Percentiles rank a stretch among this genome's conserved stretches.
Evolutionary conservation across 2,113 vertebrate species (phyloP).

Genomic region (Scolopax mira): DNA sequence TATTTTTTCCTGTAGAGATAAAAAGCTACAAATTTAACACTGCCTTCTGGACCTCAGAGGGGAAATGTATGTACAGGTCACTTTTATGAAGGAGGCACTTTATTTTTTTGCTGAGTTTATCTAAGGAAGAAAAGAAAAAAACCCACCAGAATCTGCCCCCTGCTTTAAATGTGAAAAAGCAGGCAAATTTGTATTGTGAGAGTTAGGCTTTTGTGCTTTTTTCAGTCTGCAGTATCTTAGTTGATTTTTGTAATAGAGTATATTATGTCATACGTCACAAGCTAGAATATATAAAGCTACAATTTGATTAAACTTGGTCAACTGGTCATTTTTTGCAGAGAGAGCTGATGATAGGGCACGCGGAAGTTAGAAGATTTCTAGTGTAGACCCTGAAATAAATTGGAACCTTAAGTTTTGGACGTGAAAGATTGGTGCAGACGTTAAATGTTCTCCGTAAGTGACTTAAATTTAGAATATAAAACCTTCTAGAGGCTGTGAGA

Average conservation of each 20-base stretch:
- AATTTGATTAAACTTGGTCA: background rate
- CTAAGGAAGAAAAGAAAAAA: background rate
- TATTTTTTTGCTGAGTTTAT: background rate
- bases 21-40: background rate
- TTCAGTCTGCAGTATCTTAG: background rate
- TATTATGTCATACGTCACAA: background rate
- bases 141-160: accelerated
- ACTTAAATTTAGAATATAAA: background rate
- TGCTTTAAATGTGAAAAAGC: background rate
- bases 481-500: background rate
- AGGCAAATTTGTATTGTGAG: background rate
- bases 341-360: background rate
- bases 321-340: background rate
- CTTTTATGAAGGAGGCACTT: background rate
- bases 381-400: background rate
- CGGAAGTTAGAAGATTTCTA: background rate
- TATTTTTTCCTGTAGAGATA: background rate
- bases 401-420: background rate
- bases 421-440: background rate
- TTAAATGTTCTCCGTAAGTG: background rate
- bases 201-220: background rate
- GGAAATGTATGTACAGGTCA: background rate
- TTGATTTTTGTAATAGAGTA: background rate
- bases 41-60: background rate
- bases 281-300: background rate